Base-by-base conservation (phyloP, 2,888 invertebrate species). In the Rotaria socialis region DNA sequence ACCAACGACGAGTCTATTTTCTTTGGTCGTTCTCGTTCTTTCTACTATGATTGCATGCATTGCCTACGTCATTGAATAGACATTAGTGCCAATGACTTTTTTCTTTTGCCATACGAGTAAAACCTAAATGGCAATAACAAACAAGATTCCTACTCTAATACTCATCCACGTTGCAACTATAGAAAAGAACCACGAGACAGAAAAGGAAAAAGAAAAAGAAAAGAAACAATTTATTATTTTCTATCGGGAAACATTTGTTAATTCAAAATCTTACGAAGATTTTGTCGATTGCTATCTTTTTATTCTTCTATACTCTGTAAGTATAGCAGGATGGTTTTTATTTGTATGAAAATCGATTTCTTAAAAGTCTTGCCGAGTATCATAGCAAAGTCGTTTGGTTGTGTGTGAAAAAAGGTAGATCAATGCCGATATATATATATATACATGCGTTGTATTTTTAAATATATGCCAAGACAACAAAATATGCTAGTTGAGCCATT, bases 381-480 rank as follows among this genome's bases (percentile, higher is more conserved):
- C 60, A 60, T 4, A 60, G 27, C n/a, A 27, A 60, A n/a, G 27
- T 14, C 24, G 24, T 56, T 6, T 35, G 35, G 14, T 50, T 50
- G 50, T 11, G n/a, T 14, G 0, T 7, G 1, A 14, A 19, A 67
- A 5, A 35, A 41, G 67, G 3, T 35, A 27, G 67, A 67, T 67
- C 35, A 4, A 67, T 67, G 35, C 14, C 19, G 35, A 67, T 67
- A 35, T 67, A 67, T 67, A 7, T 7, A 11, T 8, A 11, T 8
- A 50, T 50, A 50, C 14, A 50, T 50, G 50, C 50, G 67, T 16
- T 60, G 14, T 27, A 4, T 27, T 27, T 27, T n/a, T 27, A 60
- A n/a, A 60, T 60, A 60, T 67, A 67, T 67, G 67, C 35, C 35
- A 35, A 67, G 35, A 67, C 67, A 67, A 67, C 67, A 67, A 67